Base-by-base conservation (phyloP, 1,140 invertebrate species). In the Aphidius gifuensis region DNA sequence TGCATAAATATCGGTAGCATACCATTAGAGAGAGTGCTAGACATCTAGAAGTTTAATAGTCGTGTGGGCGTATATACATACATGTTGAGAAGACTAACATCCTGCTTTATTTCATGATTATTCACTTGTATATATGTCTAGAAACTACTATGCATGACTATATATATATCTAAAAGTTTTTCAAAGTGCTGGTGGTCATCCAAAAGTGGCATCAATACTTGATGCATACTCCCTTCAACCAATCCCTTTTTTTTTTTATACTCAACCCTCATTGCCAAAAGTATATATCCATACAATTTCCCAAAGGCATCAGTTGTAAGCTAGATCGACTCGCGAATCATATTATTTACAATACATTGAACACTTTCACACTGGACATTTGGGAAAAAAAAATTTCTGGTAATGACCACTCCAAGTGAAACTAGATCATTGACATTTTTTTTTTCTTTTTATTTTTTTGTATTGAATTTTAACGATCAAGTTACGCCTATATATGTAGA, bases 291-390 rank as follows among this genome's bases (percentile, higher is more conserved):
- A 6, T 5, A 40, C 53, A 6, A 9, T n/a, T 6, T n/a, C 11
- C 11, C 47, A 6, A n/a, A 11, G 47, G 9, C 47, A 9, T 49
- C 38, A 11, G n/a, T 43, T 58, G 39, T 38, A 44, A 38, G 21
- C 54, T 23, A 61, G 59, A 67, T 71, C 73, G 73, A 72, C 74
- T 71, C 67, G 69, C 67, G 69, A 71, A 76, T 77, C 77, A 75
- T 73, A 77, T 76, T 77, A 78, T 78, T 77, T 73, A 72, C 76
- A 71, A 75, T 72, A 78, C 77, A 77, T 77, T 76, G 74, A 76
- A 67, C 72, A 71, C 71, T 76, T 73, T 79, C 68, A 68, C 63
- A 71, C 68, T 64, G 71, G 69, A 71, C 68, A 68, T 63, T 62
- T 42, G 62, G 50, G 54, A 53, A 43, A 42, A 58, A 32, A 32